Percentiles rank a stretch among this genome's conserved stretches.
Evolutionary conservation across 2,888 invertebrate species (phyloP).

Genomic region (Stenichneumon culpator): DNA sequence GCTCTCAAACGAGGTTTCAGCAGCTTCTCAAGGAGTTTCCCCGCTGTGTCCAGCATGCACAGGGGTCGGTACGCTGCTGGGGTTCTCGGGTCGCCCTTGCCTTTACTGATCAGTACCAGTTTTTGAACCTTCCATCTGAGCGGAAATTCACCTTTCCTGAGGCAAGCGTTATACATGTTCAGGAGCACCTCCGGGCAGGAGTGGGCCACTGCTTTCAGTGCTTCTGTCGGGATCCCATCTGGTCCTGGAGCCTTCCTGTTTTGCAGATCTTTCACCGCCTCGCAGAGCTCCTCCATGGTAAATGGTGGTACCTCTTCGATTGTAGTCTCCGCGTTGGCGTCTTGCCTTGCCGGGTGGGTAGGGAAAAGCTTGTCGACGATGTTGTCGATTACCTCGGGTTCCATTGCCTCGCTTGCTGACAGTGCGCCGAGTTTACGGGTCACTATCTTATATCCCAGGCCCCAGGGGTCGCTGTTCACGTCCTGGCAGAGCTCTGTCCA

Average conservation of each 20-base stretch:
- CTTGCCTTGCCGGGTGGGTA: neutral
- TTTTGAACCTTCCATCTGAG: slow-evolving; percentile 21
- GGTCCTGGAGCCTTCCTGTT: neutral
- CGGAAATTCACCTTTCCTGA: slow-evolving; percentile 36
- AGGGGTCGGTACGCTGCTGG: slow-evolving; percentile 53
- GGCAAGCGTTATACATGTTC: slow-evolving; percentile 39
- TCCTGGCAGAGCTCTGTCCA: slow-evolving; percentile 70
- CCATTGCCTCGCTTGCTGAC: neutral
- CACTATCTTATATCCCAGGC: slow-evolving; percentile 70
- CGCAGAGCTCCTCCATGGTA: too few species aligned
- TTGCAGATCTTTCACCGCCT: neutral
- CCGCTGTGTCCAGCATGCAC: slow-evolving; percentile 37
- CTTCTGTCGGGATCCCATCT: neutral
- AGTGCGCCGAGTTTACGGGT: slow-evolving; percentile 40
- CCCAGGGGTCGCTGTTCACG: slow-evolving; percentile 70
- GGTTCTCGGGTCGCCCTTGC: slow-evolving; percentile 34
- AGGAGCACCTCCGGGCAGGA: slow-evolving; percentile 23
- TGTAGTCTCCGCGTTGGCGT: too few species aligned
- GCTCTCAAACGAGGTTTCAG: slow-evolving; percentile 46
- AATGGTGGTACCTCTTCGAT: too few species aligned
- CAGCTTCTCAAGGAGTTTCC: slow-evolving; percentile 63
- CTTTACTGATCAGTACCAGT: slow-evolving; percentile 58
- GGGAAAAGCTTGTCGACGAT: slow-evolving; percentile 22
- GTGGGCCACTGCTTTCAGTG: neutral
- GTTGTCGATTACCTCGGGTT: slow-evolving; percentile 4